A percentile compares a stretch with the other conserved stretches of the same genome.
These are phyloP conservation scores for Drosophila melanocephala DNA, from an alignment of 2,888 invertebrate genomes.

Conservation along the genomic window DNA sequence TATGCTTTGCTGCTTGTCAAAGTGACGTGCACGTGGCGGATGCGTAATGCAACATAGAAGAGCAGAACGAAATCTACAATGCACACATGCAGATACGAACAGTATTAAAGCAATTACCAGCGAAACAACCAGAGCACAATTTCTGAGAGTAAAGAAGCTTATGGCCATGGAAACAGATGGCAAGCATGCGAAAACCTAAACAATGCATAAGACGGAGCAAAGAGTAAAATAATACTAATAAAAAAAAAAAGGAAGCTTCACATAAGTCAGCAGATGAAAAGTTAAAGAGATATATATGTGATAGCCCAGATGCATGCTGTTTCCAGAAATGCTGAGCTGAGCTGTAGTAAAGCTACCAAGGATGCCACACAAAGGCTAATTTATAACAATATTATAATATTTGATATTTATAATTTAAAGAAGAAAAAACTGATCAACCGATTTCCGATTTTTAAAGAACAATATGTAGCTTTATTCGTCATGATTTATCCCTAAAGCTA, in stretches of 20 bases:
- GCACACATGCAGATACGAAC: constrained; percentile 6
- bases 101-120: constrained; percentile 44
- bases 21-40: constrained; percentile 51
- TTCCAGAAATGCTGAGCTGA: neutral
- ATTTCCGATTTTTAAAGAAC: neutral
- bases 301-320: neutral
- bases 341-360: neutral
- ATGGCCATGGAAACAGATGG: constrained; percentile 12
- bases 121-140: neutral
- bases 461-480: neutral
- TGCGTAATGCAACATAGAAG: constrained; percentile 44
- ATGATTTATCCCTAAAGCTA: neutral
- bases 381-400: neutral
- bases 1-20: constrained; percentile 44
- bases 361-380: neutral
- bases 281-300: neutral
- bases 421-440: neutral
- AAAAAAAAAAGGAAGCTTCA: neutral
- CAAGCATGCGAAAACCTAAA: neutral
- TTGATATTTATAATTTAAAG: neutral
- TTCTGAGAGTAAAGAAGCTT: constrained; percentile 31
- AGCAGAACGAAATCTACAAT: constrained; percentile 3
- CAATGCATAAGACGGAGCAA: neutral
- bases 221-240: neutral
- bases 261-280: neutral